Evolutionary conservation across 2,888 invertebrate genomes (phyloP), one percentile per base, ranked within the genome.

Genomic region (Archips xylosteana): DNA sequence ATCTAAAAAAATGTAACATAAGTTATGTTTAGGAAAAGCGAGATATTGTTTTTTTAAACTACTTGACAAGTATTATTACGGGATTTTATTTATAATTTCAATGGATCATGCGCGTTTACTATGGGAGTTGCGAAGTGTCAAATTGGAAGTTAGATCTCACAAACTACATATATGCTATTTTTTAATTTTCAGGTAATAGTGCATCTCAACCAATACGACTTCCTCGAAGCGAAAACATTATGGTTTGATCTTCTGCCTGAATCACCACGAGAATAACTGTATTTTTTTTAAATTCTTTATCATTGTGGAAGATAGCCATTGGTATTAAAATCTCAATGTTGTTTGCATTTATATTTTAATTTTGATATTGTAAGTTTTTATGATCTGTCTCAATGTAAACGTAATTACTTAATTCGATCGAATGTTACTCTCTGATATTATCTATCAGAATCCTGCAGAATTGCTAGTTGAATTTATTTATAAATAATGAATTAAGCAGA

Each of bases 241-340:
- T 97, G 97, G 97, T 96, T 96, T 81, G 97, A 97, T 81, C 90
- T 97, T 64, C 89, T 95, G 84, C 96, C 96, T 4, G 96, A 96
- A 86, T 81, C 87, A 4, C 89, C 91, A 6, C 86, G 87, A 82
- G 92, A 94, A 80, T 93, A 90, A 78, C 49, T 12, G 45, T 69
- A 60, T 70, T 71, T 62, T 59, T 23, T 70, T n/a, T 36, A 5
- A 45, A 36, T 15, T n/a, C 45, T 47, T 61, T 23, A 23, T 23
- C 2, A 2, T 12, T 6, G 6, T 34, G 32, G 57, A 15, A 45
- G 45, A 10, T 32, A n/a, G 63, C 32, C 45, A n/a, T 57, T 15
- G 47, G n/a, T 64, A 34, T 57, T 32, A 39, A 49, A 73, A 73
- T 73, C 73, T 73, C 64, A 60, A 34, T 42, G 32, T 49, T 32